Percentiles rank a stretch among this genome's conserved stretches.
phyloP scores from a whole-genome alignment of 2,888 invertebrate species.

The Trichopoda pennipes region DNA sequence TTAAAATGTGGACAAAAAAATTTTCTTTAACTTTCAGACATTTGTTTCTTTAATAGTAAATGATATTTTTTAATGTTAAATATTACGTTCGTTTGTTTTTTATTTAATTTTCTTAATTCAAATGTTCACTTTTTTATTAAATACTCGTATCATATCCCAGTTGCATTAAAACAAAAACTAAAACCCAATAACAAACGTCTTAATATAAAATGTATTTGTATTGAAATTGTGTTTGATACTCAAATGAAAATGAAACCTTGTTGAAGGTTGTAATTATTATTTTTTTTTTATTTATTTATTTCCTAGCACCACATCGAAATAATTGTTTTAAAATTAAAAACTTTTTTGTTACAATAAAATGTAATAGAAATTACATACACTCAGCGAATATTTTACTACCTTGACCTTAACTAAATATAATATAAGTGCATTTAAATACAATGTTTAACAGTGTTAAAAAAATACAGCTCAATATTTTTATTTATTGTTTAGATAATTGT shows the following conservation, averaged over 20 bases:
- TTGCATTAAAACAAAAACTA: too few relatives aligned
- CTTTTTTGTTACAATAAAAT: conserved; percentile 55
- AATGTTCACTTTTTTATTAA: too few relatives aligned
- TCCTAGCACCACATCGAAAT: conserved; percentile 37
- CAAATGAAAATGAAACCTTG: conserved; percentile 68
- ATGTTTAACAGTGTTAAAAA: conserved; percentile 43
- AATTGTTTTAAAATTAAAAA: conserved; percentile 5
- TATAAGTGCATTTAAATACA: conserved; percentile 47
- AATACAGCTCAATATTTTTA: conserved; percentile 13
- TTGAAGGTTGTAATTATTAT: conserved; percentile 65
- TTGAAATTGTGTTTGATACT: conserved; percentile 32
- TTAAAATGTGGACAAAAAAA: too few relatives aligned
- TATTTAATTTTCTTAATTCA: too few relatives aligned
- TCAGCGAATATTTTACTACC: conserved; percentile 68
- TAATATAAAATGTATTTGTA: conserved; percentile 19
- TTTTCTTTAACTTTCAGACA: too few relatives aligned
- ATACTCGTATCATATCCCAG: too few relatives aligned
- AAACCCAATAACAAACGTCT: background rate
- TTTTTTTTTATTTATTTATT: background rate
- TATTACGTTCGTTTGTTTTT: too few relatives aligned
- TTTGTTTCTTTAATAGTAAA: too few relatives aligned
- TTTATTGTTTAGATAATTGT: conserved; percentile 10
- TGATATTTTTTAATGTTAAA: too few relatives aligned
- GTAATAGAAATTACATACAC: conserved; percentile 74
- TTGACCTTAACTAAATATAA: conserved; percentile 78